These are phyloP conservation scores for Aphelenchoides besseyi DNA, from an alignment of 1,140 invertebrate genomes.

Conservation along the genomic window DNA sequence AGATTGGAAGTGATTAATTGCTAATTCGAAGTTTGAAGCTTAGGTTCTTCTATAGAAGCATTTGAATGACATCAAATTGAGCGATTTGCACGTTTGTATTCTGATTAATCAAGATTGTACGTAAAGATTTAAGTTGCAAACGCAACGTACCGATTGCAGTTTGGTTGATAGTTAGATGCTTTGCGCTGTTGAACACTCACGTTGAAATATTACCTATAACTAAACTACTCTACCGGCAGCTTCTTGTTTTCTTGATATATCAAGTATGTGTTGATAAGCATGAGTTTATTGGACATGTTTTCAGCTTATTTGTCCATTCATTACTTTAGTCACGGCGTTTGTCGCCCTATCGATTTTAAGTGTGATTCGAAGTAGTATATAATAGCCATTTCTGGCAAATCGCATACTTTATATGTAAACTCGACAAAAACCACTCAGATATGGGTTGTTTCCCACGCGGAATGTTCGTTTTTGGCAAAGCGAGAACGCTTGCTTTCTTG, in stretches of 20 bases:
- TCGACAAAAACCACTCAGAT: not conserved
- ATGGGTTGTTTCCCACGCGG: not conserved
- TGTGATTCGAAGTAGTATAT: not conserved
- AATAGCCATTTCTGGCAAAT: not conserved
- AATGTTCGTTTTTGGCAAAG: not conserved
- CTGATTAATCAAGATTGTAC: too few relatives aligned
- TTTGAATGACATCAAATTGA: too few relatives aligned
- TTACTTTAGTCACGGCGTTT: not conserved
- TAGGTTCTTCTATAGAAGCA: too few relatives aligned
- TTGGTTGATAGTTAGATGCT: not conserved
- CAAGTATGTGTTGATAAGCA: too few relatives aligned
- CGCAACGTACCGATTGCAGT: not conserved
- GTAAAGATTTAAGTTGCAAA: not conserved
- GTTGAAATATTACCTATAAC: conserved; percentile 5
- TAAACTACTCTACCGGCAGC: not conserved
- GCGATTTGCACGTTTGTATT: too few relatives aligned
- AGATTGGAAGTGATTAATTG: too few relatives aligned
- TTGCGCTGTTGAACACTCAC: not conserved
- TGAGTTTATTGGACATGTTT: too few relatives aligned
- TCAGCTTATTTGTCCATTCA: conserved; percentile 2
- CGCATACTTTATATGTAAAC: not conserved
- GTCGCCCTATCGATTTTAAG: not conserved
- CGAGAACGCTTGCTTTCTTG: too few relatives aligned
- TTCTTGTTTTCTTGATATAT: not conserved
- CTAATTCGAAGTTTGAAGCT: too few relatives aligned